Conservation (phyloP, 2,797 vertebrate genomes). For the Emys orbicularis region DNA sequence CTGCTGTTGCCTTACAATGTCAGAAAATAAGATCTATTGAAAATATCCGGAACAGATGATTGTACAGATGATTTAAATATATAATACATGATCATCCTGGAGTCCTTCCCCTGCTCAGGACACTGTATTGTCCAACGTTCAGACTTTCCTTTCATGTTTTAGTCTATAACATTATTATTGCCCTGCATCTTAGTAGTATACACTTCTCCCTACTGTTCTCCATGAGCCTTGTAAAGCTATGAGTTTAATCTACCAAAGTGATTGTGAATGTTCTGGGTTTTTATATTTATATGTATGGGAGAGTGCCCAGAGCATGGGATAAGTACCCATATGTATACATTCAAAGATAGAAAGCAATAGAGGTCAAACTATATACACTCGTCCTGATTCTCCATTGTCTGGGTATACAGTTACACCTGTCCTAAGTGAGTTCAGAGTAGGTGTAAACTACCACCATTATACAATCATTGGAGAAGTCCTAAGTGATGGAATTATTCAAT, state of each 20-base stretch:
- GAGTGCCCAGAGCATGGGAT: neutral
- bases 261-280: neutral
- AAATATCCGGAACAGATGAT: conserved; percentile 38
- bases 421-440: neutral
- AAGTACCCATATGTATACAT: neutral
- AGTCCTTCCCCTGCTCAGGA: conserved; percentile 51
- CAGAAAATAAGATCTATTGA: conserved; percentile 55
- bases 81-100: conserved; percentile 65
- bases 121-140: conserved; percentile 37
- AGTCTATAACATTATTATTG: conserved; percentile 59
- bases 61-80: conserved; percentile 48
- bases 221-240: conserved; percentile 65
- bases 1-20: conserved; percentile 26
- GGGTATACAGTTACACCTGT: neutral
- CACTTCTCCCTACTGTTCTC: conserved; percentile 48
- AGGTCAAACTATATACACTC: neutral
- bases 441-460: fast-evolving
- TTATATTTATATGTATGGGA: neutral
- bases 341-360: neutral
- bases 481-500: neutral
- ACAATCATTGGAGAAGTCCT: neutral
- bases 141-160: conserved; percentile 63
- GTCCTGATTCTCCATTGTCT: neutral
- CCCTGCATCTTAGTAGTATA: conserved; percentile 44
- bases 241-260: conserved; percentile 61